phyloP scores from a whole-genome alignment of 2,888 invertebrate species.

The Drosophila monieri region DNA sequence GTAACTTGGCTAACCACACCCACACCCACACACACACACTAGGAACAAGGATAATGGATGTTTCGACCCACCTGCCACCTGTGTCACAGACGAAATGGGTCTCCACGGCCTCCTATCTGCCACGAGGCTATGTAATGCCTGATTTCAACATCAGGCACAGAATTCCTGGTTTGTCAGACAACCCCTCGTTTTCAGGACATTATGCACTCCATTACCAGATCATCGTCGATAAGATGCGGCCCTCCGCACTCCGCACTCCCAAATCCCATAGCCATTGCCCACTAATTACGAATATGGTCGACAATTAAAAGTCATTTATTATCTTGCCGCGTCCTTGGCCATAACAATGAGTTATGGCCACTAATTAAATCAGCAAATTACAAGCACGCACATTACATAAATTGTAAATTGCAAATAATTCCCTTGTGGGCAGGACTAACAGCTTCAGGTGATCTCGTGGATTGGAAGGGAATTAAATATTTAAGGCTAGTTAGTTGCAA shows the following conservation, averaged over 20 bases:
- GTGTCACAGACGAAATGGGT: constrained; percentile 1
- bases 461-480: background rate
- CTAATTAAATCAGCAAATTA: constrained; percentile 79
- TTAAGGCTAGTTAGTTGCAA: background rate
- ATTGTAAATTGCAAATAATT: constrained; percentile 63
- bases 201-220: constrained; percentile 65
- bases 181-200: constrained; percentile 45
- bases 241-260: constrained; percentile 24
- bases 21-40: constrained; percentile 40
- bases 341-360: constrained; percentile 70
- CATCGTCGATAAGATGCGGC: constrained; percentile 56
- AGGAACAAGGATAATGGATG: constrained; percentile 24
- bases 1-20: constrained; percentile 61
- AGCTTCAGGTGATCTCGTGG: constrained; percentile 12
- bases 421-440: constrained; percentile 37
- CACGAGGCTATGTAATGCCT: background rate
- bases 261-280: constrained; percentile 22
- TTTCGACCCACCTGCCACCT: constrained; percentile 20
- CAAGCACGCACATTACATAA: constrained; percentile 74
- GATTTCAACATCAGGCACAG: background rate
- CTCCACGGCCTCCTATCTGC: constrained; percentile 1
- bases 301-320: constrained; percentile 76
- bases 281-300: constrained; percentile 57
- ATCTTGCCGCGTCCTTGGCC: constrained; percentile 54
- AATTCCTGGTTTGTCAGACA: background rate